Evolutionary conservation across 2,797 vertebrate genomes (phyloP).

Genomic region (Muscicapa comitata): DNA sequence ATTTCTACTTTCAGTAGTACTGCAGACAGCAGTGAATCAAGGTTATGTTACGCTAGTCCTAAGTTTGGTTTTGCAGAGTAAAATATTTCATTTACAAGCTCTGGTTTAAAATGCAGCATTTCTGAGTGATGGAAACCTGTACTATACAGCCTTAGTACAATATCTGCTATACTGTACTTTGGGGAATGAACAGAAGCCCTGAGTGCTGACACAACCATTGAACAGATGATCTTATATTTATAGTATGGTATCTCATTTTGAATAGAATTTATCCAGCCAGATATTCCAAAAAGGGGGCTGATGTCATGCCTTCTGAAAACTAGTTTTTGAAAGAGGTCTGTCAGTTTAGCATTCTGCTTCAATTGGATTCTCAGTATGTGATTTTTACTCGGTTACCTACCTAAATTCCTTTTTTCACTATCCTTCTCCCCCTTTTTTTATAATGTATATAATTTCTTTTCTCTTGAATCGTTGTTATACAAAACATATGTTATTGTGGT

Average conservation of each 20-base stretch:
- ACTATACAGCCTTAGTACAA: background rate
- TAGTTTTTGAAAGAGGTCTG: background rate
- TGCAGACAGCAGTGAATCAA: background rate
- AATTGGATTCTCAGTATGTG: background rate
- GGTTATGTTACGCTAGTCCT: background rate
- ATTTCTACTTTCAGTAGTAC: background rate
- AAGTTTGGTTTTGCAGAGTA: background rate
- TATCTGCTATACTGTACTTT: conserved; percentile 12
- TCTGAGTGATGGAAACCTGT: conserved; percentile 42
- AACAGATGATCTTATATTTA: conserved; percentile 21
- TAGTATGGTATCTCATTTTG: conserved; percentile 29
- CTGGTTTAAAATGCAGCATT: conserved; percentile 32
- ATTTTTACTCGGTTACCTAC: background rate
- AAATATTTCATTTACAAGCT: conserved; percentile 59
- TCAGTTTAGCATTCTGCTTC: background rate
- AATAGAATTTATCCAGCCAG: conserved; percentile 40
- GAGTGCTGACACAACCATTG: background rate
- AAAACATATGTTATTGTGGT: background rate
- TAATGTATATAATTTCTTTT: background rate
- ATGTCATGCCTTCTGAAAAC: background rate
- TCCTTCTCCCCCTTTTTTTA: background rate
- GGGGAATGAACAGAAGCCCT: conserved; percentile 25
- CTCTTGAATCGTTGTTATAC: background rate
- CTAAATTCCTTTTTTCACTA: background rate
- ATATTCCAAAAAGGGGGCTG: background rate